Evolutionary conservation across 2,797 vertebrate genomes (phyloP).

Genomic region (Falco cherrug): DNA sequence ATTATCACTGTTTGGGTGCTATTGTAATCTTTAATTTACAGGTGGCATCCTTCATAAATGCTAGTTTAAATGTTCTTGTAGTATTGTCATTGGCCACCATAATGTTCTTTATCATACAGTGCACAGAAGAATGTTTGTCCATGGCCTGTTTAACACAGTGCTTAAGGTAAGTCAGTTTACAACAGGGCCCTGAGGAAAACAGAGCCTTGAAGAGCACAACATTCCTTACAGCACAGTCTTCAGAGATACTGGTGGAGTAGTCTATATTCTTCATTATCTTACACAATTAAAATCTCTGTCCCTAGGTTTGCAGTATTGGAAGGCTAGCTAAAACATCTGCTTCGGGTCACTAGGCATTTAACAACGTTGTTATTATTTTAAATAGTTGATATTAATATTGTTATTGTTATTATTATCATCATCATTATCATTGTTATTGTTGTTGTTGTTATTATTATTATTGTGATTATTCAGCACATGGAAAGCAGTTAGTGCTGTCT

Average conservation of each 20-base stretch:
- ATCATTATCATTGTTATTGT: neutral
- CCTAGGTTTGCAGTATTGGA: neutral
- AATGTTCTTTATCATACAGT: neutral
- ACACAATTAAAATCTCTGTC: neutral
- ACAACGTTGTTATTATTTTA: neutral
- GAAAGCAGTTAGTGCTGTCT: neutral
- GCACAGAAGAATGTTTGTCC: neutral
- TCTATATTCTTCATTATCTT: neutral
- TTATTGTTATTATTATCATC: too few relatives aligned
- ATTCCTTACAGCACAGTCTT: neutral
- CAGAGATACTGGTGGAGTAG: neutral
- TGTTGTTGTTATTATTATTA: neutral
- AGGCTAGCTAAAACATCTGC: neutral
- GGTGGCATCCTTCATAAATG: neutral
- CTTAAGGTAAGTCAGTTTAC: neutral
- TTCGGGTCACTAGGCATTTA: neutral
- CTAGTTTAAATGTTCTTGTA: neutral
- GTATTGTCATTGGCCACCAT: neutral
- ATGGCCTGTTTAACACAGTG: neutral
- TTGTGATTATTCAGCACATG: neutral
- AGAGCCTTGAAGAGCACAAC: neutral
- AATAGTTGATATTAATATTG: neutral
- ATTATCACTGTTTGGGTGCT: neutral
- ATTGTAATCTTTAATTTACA: neutral
- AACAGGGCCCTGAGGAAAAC: neutral